Base-by-base conservation (phyloP, 2,113 vertebrate species). In the Lanius collurio region DNA sequence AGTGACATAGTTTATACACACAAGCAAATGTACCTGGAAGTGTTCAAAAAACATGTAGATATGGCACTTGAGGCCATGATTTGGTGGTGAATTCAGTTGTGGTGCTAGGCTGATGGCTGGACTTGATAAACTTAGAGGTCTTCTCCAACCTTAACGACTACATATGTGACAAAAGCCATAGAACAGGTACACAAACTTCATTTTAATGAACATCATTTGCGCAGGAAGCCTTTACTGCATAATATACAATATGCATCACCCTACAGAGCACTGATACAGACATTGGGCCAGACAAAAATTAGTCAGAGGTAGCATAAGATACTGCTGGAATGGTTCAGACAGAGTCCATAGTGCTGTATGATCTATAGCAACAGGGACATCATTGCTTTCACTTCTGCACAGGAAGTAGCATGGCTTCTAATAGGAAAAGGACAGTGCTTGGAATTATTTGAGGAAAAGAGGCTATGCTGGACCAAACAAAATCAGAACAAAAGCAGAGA, bases 81-180 rank as follows among this genome's bases (percentile, higher is more conserved):
- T 35, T 35, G 35, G 30, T 47, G 26, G 17, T 41, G 17, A 68
- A 23, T 35, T 55, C 26, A 15, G 24, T 31, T 22, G 4, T 49
- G 47, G 3, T 6, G 56, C 24, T 55, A 30, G 11, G 11, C 2
- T 49, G 57, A 47, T 35, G 20, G 30, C 2, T 69, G 26, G 49
- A 62, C 6, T 41, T 13, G 24, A 31, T 31, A n/a, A 56, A 5
- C 26, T 49, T 41, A 55, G 41, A 37, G 30, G 47, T 27, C 21
- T 63, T 49, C 27, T 49, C 41, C 47, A 49, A 14, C 17, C 7
- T 42, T 27, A 41, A 14, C 0, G 0, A 31, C 55, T 49, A 47
- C 33, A 2, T 20, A 9, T 18, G 4, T 67, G 18, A 16, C 68
- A 55, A 83, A 87, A 88, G 11, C 33, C 24, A 50, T 2, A 62